Percentiles rank a stretch among this genome's conserved stretches.
phyloP scores from a whole-genome alignment of 2,113 vertebrate species.

The Nothoprocta pentlandii region DNA sequence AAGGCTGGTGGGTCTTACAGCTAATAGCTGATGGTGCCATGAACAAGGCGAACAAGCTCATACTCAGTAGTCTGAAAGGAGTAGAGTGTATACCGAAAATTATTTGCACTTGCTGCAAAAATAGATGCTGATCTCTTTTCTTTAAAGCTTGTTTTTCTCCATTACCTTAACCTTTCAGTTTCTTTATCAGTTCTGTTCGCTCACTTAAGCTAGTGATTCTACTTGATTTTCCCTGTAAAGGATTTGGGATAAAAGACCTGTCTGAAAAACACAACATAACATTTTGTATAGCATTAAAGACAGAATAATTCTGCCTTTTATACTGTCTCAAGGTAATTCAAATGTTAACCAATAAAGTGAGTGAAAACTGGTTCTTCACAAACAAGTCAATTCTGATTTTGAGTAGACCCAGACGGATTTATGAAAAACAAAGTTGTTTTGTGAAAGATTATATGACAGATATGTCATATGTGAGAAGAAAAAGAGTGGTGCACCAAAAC shows the following conservation, averaged over 20 bases:
- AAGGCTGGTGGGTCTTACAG: not conserved
- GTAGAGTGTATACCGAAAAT: not conserved
- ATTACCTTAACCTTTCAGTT: not conserved
- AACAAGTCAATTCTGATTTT: not conserved
- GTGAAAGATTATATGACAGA: not conserved
- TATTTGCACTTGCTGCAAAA: not conserved
- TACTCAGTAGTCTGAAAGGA: not conserved
- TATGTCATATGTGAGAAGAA: not conserved
- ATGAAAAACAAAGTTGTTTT: not conserved
- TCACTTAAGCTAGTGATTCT: not conserved
- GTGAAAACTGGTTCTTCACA: not conserved
- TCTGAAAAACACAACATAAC: not conserved
- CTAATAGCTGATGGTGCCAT: not conserved
- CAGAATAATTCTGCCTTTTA: not conserved
- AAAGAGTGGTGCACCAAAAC: not conserved
- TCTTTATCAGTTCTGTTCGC: not conserved
- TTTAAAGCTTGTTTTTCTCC: not conserved
- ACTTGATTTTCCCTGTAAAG: not conserved
- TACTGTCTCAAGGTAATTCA: not conserved
- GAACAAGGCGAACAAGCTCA: not conserved
- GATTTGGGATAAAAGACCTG: not conserved
- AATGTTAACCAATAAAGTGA: not conserved
- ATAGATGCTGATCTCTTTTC: not conserved
- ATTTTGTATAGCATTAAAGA: not conserved
- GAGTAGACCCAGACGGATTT: not conserved